Evolutionary conservation across 2,113 vertebrate genomes (phyloP).

Genomic region (Amblyornis subalaris): DNA sequence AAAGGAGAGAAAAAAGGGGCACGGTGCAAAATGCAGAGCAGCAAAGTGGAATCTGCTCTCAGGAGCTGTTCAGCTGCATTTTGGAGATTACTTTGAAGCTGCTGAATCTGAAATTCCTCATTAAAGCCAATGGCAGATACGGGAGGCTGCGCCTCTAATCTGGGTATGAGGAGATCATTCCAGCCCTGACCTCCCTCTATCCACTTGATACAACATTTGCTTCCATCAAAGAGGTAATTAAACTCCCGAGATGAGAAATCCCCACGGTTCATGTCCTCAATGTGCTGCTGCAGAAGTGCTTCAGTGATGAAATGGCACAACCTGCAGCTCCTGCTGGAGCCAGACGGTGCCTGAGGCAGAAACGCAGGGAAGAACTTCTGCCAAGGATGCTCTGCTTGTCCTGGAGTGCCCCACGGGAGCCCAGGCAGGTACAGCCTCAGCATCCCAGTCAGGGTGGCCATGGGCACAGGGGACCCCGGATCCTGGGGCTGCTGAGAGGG

Average conservation of each 20-base stretch:
- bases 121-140: background rate
- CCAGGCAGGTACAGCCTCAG: background rate
- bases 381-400: background rate
- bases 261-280: background rate
- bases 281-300: background rate
- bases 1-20: background rate
- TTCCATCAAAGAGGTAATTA: slow-evolving; percentile 49
- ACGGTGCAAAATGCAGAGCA: background rate
- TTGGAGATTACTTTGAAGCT: slow-evolving; percentile 18
- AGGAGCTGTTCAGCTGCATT: background rate
- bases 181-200: background rate
- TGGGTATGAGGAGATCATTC: background rate
- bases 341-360: background rate
- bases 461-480: background rate
- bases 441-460: background rate
- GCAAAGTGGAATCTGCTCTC: background rate
- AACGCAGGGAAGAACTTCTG: background rate
- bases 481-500: background rate
- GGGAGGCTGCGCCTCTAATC: background rate
- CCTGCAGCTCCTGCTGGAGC: background rate
- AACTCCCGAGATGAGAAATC: slow-evolving; percentile 22
- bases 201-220: slow-evolving; percentile 19
- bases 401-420: background rate
- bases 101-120: background rate
- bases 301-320: background rate